Evolutionary conservation across 2,888 invertebrate species (phyloP), one percentile per base, ranked within the genome.

Genomic region (Adineta ricciae): DNA sequence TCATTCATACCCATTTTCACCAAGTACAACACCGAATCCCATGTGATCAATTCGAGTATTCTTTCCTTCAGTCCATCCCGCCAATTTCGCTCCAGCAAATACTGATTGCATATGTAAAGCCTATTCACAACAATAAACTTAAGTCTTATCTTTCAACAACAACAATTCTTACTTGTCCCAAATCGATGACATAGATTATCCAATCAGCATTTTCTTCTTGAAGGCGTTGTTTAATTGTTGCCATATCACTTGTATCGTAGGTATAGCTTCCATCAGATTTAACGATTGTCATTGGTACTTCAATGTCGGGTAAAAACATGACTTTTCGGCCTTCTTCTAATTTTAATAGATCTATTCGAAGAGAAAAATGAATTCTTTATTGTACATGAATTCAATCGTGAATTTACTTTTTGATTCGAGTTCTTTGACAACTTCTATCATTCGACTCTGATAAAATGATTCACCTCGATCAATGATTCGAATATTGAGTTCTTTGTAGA

Each of bases 191-290:
- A 91, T 97, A 96, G 87, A 97, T 93, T 72, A 97, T 91, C 94
- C 97, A 94, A 86, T 95, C 94, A 4, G 93, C 94, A 86, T 94
- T 94, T 90, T 97, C 96, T 72, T 90, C 91, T 32, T 87, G 83
- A 52, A 91, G 87, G 27, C 91, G 88, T 84, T 97, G 94, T 88
- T 94, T 94, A 32, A 99, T 93, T 5, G 96, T 94, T 1, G 99
- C 96, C 93, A 99, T 92, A 89, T 99, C 99, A 0, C 98, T 98
- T 0, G 99, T 98, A 89, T 99, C 99, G 90, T 99, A 99, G 0
- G 99, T 99, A 89, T 91, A 93, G 27, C 96, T 96, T 52, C 99
- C 99, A 91, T 97, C 99, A 1, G 96, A 95, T 91, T 99, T 99
- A 0, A 98, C 94, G 41, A 99, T 92, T 0, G 97, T 99, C 84